Evolutionary conservation across 2,113 vertebrate genomes (phyloP).

Genomic region (Bufo gargarizans): DNA sequence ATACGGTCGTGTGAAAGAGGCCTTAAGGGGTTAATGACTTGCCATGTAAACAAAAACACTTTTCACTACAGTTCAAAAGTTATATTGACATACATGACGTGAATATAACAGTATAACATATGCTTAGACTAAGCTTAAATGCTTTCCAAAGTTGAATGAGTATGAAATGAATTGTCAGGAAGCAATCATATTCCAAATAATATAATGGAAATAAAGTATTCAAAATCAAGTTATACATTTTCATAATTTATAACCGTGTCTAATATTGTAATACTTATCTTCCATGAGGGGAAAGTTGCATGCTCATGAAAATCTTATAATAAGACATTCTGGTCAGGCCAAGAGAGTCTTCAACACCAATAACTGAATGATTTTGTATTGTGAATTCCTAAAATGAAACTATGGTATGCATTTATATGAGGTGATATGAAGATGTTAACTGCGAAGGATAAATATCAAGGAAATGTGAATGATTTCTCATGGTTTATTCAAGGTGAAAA

Average conservation of each 20-base stretch:
- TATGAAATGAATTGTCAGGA: neutral
- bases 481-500: constrained; percentile 58
- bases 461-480: constrained; percentile 59
- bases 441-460: constrained; percentile 32
- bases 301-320: constrained; percentile 18
- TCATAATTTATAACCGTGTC: neutral
- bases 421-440: constrained; percentile 35
- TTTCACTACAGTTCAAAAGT: too few relatives aligned
- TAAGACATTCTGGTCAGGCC: neutral
- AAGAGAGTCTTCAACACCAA: neutral
- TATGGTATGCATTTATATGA: constrained; percentile 51
- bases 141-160: neutral
- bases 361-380: constrained; percentile 36
- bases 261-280: neutral
- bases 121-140: neutral
- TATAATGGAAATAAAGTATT: neutral
- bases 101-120: neutral
- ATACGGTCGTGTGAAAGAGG: too few relatives aligned
- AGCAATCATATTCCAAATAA: neutral
- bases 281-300: neutral
- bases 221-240: neutral
- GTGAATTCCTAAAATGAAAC: neutral
- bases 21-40: too few relatives aligned
- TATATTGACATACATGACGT: too few relatives aligned
- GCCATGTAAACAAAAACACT: too few relatives aligned